A percentile compares a stretch with the other conserved stretches of the same genome.
These are phyloP conservation scores for Mus caroli DNA, from an alignment of 2,797 vertebrate species.

Conservation along the genomic window DNA sequence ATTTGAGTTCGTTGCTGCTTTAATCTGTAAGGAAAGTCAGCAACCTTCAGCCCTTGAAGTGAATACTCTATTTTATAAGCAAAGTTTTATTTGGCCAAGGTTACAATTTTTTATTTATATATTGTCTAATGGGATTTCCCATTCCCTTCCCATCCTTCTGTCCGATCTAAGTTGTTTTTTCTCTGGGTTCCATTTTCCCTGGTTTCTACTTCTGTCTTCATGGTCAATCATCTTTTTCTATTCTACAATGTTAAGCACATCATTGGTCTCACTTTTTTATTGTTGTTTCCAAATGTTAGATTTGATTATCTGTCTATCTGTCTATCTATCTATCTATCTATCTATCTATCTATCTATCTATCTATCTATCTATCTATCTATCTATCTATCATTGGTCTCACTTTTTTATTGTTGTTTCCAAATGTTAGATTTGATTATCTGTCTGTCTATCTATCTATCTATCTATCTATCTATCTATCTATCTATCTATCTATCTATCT, in stretches of 20 bases:
- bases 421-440: background rate
- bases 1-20: background rate
- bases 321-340: background rate
- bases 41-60: background rate
- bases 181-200: slow-evolving; percentile 39
- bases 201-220: background rate
- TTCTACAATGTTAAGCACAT: background rate
- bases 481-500: too few species aligned
- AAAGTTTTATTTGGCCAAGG: background rate
- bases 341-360: background rate
- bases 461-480: background rate
- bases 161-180: background rate
- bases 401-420: background rate
- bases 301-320: background rate
- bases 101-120: background rate
- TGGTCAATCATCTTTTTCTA: background rate
- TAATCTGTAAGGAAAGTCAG: background rate
- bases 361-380: too few species aligned
- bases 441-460: background rate
- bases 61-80: background rate
- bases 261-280: background rate
- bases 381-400: background rate
- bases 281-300: background rate
- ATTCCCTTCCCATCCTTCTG: background rate
- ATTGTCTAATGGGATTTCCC: background rate